Evolutionary conservation across 2,797 vertebrate genomes (phyloP).

Genomic region (Luscinia megarhynchos): DNA sequence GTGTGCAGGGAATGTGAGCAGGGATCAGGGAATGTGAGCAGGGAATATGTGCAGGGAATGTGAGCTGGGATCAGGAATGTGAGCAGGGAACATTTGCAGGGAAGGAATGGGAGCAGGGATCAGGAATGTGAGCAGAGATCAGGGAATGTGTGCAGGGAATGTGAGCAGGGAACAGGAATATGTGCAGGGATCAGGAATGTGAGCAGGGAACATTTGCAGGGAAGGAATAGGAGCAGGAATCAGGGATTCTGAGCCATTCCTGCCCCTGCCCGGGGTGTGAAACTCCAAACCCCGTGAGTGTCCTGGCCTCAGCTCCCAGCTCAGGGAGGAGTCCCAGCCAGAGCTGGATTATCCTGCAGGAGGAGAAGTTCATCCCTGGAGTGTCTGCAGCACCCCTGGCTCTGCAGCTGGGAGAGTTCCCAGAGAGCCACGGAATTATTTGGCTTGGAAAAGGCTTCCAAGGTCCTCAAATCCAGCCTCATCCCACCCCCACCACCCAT

Average conservation of each 20-base stretch:
- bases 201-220: background rate
- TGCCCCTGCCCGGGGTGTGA: background rate
- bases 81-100: background rate
- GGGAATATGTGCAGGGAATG: background rate
- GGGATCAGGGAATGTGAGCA: no score
- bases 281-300: background rate
- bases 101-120: background rate
- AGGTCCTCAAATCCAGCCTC: background rate
- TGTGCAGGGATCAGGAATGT: no score
- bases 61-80: no score
- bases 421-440: background rate
- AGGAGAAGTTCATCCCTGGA: background rate
- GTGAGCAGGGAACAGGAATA: background rate
- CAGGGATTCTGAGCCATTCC: background rate
- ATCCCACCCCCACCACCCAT: background rate
- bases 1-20: background rate
- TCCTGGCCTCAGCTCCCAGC: background rate
- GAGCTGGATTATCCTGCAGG: background rate
- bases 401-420: background rate
- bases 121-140: no score
- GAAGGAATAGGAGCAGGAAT: background rate
- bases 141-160: no score
- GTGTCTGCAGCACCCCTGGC: background rate
- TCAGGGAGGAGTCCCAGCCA: background rate
- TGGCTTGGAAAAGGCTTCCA: background rate